Conservation (phyloP, 2,113 vertebrate genomes). For the Menidia beryllina region DNA sequence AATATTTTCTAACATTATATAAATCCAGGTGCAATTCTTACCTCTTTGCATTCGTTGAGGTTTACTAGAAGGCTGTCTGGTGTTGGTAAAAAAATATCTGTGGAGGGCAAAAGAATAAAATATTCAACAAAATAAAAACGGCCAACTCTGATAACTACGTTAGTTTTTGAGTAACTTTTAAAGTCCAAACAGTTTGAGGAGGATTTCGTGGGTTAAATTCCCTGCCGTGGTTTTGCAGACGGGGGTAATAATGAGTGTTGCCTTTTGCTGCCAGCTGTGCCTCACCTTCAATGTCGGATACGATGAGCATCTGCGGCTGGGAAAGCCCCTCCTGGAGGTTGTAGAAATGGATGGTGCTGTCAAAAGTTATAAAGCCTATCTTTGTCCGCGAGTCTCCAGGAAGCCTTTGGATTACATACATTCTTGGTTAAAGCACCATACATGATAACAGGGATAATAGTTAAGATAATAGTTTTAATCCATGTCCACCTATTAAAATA, state of each 20-base stretch:
- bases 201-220: not conserved
- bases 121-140: not conserved
- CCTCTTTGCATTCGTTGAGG: constrained; percentile 98
- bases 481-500: no score
- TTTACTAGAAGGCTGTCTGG: constrained; percentile 97
- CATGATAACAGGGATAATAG: not conserved
- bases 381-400: constrained; percentile 97
- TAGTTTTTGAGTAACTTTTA: not conserved
- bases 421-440: not conserved
- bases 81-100: constrained; percentile 98
- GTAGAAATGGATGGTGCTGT: constrained; percentile 99
- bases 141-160: no score
- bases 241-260: constrained; percentile 1
- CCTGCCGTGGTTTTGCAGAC: not conserved
- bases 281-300: constrained; percentile 97
- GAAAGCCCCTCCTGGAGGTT: constrained; percentile 97
- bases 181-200: not conserved
- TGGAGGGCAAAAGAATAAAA: constrained; percentile 56
- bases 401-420: constrained; percentile 81
- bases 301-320: constrained; percentile 97
- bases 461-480: not conserved
- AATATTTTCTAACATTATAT: not conserved
- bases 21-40: constrained; percentile 72
- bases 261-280: not conserved
- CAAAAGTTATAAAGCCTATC: constrained; percentile 97